Base-by-base conservation (phyloP, 2,888 invertebrate genomes). In the Plagiodera versicolora region DNA sequence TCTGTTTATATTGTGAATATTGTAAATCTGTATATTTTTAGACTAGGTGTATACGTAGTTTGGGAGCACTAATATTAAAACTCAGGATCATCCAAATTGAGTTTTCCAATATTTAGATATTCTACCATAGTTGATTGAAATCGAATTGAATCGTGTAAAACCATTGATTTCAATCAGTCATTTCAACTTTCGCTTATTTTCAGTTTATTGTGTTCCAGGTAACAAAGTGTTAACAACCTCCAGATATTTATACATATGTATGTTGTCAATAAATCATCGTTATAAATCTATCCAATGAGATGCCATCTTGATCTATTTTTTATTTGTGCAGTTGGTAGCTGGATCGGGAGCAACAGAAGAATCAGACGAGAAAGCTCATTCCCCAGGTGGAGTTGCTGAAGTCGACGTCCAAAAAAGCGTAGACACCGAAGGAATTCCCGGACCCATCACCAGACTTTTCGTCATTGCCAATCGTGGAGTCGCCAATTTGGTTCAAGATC, bases 381-480 rank as follows among this genome's bases (percentile, higher is more conserved):
- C 81, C 6, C 82, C 82, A 17, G 86, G 79, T 60, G 83, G 81
- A 16, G 83, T 83, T 63, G 84, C 83, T 39, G 86, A 79, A 68
- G 66, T 80, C 24, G 79, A 79, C 56, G 71, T 79, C 17, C 73
- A 83, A 65, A 86, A 86, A 75, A 84, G 83, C 46, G 88, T 86
- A 57, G 82, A 72, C 87, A 88, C 52, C 48, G 92, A 92, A 80
- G 92, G 92, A 58, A 91, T 93, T 73, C 93, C 93, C 80, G 93
- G 93, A 72, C 93, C 93, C 58, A 88, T 93, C 75, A 94, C 93
- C 63, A 85, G 93, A 78, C 86, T 93, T 59, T 91, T 93, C 80
- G 91, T 94, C 74, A 88, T 94, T 75, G 93, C 92, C 74, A 94
- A 94, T 81, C 85, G 93, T 71, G 93, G 93, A 70, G 86, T 93